Evolutionary conservation across 2,888 invertebrate species (phyloP).

Genomic region (Epistrophe grossulariae): DNA sequence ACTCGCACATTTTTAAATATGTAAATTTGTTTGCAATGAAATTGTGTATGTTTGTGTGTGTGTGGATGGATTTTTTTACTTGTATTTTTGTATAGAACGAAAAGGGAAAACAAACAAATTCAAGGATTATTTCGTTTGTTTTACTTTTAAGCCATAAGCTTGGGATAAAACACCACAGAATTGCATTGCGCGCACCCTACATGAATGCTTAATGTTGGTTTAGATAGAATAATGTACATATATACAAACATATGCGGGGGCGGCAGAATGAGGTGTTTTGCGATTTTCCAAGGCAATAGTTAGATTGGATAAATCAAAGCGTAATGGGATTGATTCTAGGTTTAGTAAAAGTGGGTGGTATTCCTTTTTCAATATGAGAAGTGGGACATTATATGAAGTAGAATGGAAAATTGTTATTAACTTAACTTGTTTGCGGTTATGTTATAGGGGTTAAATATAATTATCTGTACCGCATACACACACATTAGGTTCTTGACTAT

Average conservation of each 20-base stretch:
- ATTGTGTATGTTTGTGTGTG: slow-evolving; percentile 7
- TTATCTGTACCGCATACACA: not conserved
- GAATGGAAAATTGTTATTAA: slow-evolving; percentile 50
- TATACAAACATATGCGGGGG: not conserved
- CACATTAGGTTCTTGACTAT: too few relatives aligned
- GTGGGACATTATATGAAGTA: slow-evolving; percentile 1
- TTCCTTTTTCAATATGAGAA: not conserved
- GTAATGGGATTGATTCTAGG: slow-evolving; percentile 54
- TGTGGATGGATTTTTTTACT: slow-evolving; percentile 1
- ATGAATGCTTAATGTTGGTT: slow-evolving; percentile 37
- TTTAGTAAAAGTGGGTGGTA: not conserved
- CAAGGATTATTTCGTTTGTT: slow-evolving; percentile 69
- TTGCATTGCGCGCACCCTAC: slow-evolving; percentile 45
- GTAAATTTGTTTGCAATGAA: slow-evolving; percentile 62
- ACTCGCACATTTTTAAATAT: slow-evolving; percentile 58
- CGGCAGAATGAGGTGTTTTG: not conserved
- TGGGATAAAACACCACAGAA: slow-evolving; percentile 66
- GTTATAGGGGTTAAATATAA: slow-evolving; percentile 17
- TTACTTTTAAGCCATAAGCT: slow-evolving; percentile 70
- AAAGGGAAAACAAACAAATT: slow-evolving; percentile 58
- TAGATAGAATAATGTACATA: not conserved
- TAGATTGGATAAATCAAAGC: slow-evolving; percentile 29
- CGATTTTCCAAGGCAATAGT: not conserved
- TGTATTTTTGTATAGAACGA: not conserved
- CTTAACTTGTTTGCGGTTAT: slow-evolving; percentile 39